A percentile compares a stretch with the other conserved stretches of the same genome.
Conservation (phyloP, 2,888 invertebrate species). For the Panzeria rudis region DNA sequence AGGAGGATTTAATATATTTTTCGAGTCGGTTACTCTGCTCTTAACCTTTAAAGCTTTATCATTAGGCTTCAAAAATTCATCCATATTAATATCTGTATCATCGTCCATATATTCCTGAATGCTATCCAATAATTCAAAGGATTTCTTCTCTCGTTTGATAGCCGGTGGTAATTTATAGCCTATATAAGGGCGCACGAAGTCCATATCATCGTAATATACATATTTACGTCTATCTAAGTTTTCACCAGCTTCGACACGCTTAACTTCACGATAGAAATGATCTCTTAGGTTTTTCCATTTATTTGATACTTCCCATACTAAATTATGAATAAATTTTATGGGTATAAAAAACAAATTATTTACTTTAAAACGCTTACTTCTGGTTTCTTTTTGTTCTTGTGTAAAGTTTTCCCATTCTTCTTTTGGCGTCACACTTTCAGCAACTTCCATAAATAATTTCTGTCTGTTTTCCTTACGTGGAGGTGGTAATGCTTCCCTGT, state of each 20-base stretch:
- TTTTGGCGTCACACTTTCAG: constrained; percentile 57
- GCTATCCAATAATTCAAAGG: neutral
- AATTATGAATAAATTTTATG: neutral
- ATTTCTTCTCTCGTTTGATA: neutral
- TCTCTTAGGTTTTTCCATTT: constrained; percentile 60
- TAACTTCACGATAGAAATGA: constrained; percentile 53
- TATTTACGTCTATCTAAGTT: constrained; percentile 54
- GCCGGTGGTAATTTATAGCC: constrained; percentile 26
- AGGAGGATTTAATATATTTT: neutral
- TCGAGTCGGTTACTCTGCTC: neutral
- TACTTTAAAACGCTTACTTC: constrained; percentile 12
- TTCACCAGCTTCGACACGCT: constrained; percentile 26
- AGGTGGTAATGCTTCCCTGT: constrained; percentile 32
- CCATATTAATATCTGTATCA: constrained; percentile 47
- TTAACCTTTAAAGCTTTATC: neutral
- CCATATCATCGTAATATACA: constrained; percentile 63
- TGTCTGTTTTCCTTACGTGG: constrained; percentile 55
- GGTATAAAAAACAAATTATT: neutral
- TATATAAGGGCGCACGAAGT: constrained; percentile 56
- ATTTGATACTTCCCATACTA: constrained; percentile 40
- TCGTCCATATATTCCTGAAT: neutral
- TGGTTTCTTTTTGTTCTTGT: constrained; percentile 54
- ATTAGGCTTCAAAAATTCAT: constrained; percentile 17
- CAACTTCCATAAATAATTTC: constrained; percentile 64
- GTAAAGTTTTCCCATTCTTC: constrained; percentile 62